These are phyloP conservation scores for Morpho helenor DNA, from an alignment of 2,888 invertebrate species.

Conservation along the genomic window DNA sequence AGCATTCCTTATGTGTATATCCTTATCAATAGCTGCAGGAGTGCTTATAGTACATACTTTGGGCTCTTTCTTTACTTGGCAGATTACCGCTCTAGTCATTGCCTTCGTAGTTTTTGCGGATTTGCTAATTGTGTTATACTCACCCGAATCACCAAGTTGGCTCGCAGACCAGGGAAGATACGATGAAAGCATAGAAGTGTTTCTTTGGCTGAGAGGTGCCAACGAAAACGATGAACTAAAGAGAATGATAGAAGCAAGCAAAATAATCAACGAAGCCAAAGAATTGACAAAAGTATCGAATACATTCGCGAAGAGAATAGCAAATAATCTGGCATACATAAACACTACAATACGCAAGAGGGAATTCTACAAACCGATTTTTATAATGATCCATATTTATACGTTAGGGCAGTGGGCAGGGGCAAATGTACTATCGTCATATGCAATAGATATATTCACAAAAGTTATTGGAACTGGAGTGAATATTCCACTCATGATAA, in stretches of 20 bases:
- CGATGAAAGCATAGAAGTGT: slow-evolving; percentile 73
- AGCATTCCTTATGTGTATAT: slow-evolving; percentile 78
- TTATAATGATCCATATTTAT: slow-evolving; percentile 55
- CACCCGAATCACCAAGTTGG: slow-evolving; percentile 83
- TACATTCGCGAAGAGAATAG: slow-evolving; percentile 35
- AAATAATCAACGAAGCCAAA: slow-evolving; percentile 39
- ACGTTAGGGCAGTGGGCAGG: slow-evolving; percentile 55
- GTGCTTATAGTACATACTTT: slow-evolving; percentile 79
- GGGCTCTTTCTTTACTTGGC: slow-evolving; percentile 79
- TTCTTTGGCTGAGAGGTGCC: slow-evolving; percentile 77
- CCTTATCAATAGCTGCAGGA: slow-evolving; percentile 78
- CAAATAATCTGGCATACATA: slow-evolving; percentile 37
- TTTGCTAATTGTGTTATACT: slow-evolving; percentile 51
- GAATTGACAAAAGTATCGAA: slow-evolving; percentile 33
- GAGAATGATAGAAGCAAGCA: slow-evolving; percentile 48
- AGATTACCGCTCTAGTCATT: slow-evolving; percentile 69
- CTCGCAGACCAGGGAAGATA: slow-evolving; percentile 75
- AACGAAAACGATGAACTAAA: slow-evolving; percentile 53
- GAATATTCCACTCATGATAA: slow-evolving; percentile 46
- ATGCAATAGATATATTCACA: slow-evolving; percentile 49
- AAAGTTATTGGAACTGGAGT: slow-evolving; percentile 44
- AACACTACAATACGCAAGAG: slow-evolving; percentile 42
- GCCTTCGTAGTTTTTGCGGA: slow-evolving; percentile 62
- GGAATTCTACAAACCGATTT: slow-evolving; percentile 53
- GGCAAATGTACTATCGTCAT: slow-evolving; percentile 49